These are phyloP conservation scores for human DNA, from an alignment of 2,113 vertebrate species.

Conservation along the genomic window DNA sequence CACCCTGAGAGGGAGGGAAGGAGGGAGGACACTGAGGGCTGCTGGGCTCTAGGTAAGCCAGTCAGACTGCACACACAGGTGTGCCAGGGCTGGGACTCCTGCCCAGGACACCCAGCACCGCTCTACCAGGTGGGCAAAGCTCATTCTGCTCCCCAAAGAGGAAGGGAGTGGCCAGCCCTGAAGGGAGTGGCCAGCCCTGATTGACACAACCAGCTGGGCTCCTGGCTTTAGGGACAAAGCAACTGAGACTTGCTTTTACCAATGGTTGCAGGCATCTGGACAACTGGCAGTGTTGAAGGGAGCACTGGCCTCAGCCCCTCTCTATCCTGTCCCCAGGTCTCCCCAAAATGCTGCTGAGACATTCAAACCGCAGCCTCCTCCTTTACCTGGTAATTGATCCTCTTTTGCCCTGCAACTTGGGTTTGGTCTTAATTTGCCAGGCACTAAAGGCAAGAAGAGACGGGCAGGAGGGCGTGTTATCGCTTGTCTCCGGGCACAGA, in stretches of 20 bases:
- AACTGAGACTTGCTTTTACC: not conserved
- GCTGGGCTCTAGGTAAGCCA: not conserved
- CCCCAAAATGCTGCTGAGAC: slow-evolving; percentile 64
- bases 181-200: not conserved
- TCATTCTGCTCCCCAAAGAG: not conserved
- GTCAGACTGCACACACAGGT: not conserved
- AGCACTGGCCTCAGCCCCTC: not conserved
- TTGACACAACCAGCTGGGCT: not conserved
- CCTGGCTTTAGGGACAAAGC: not conserved
- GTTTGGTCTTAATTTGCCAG: slow-evolving; percentile 82
- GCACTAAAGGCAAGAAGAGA: slow-evolving; percentile 81
- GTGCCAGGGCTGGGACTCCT: slow-evolving; percentile 1
- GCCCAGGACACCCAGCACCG: not conserved
- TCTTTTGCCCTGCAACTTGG: slow-evolving; percentile 83
- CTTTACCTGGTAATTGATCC: slow-evolving; percentile 78
- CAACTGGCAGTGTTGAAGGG: not conserved
- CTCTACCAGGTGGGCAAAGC: not conserved
- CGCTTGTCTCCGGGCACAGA: slow-evolving; percentile 80
- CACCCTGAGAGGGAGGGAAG: not conserved
- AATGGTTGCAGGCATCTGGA: not conserved
- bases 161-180: not conserved
- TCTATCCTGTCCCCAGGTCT: not conserved
- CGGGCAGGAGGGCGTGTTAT: slow-evolving; percentile 80
- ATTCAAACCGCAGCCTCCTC: slow-evolving; percentile 60
- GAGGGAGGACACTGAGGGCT: not conserved